Evolutionary conservation across 2,113 vertebrate species (phyloP), one percentile per base, ranked within the genome.

Genomic region (Pontoporia blainvillei): DNA sequence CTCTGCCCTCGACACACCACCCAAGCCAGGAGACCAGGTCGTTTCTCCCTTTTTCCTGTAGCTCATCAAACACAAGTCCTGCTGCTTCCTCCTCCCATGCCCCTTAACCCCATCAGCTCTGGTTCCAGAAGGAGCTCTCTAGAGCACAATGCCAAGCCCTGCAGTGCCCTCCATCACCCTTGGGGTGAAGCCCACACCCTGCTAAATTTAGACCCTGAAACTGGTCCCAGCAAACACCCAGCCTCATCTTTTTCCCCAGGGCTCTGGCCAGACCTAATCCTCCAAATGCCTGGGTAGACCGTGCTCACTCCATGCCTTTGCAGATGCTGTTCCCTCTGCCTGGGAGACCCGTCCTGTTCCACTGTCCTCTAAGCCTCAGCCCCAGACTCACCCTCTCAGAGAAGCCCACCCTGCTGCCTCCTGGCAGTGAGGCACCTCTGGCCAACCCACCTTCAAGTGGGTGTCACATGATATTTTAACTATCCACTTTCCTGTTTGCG

Each of bases 1-100:
- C 84, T 36, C 67, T 67, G 23, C 4, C 0, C 17, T 41, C 0
- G 8, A 34, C 1, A 1, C 20, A 9, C 13, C 25, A 2, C 36
- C 49, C 31, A 46, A 25, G 4, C 31, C 62, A 21, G 11, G 29
- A 72, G 39, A 5, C 78, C 29, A 31, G 36, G 41, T 21, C 52
- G 6, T 36, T 36, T 54, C 59, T 75, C 44, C 10, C 73, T 72
- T 39, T 23, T 11, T 9, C 8, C n/a, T 6, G 31, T 0, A 3
- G 7, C 31, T 61, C 78, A 52, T 39, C 78, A 57, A 76, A 76
- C 36, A 73, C 23, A 23, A 36, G 59, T 13, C 79, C 72, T 83
- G 73, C 69, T 20, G 4, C 76, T 62, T 41, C 27, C 14, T 54
- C 49, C 82, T 96, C 69, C 83, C 29, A 8, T 34, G 29, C 13